These are phyloP conservation scores for Nibea coibor DNA, from an alignment of 2,113 vertebrate genomes.

Conservation along the genomic window DNA sequence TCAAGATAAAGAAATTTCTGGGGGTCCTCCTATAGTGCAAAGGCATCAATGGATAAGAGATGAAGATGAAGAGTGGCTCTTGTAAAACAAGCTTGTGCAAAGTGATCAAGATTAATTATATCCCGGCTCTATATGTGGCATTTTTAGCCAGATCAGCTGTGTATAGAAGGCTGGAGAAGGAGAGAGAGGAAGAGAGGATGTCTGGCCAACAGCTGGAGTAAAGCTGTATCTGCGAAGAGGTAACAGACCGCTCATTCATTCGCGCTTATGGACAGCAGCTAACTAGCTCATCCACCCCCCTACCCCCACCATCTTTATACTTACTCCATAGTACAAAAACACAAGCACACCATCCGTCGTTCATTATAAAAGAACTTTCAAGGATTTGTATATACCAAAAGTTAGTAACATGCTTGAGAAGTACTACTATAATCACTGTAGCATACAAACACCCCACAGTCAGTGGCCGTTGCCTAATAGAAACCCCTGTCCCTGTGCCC, in stretches of 20 bases:
- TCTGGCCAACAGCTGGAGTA: conserved; percentile 70
- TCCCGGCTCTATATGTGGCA: neutral
- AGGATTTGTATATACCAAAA: neutral
- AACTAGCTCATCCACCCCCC: conserved; percentile 5
- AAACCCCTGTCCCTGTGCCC: conserved; percentile 27
- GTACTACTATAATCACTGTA: neutral
- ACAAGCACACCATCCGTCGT: too few relatives aligned
- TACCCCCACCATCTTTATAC: neutral
- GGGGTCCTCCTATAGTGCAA: neutral
- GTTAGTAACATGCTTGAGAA: neutral
- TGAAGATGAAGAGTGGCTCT: conserved; percentile 10
- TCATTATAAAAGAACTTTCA: neutral
- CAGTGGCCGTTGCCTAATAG: conserved; percentile 22
- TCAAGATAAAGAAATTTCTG: neutral
- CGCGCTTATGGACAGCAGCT: conserved; percentile 25
- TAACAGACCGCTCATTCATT: conserved; percentile 54
- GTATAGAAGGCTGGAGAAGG: conserved; percentile 39
- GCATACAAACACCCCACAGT: conserved; percentile 8
- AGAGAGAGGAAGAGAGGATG: conserved; percentile 13
- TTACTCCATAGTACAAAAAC: neutral
- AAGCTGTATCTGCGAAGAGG: conserved; percentile 40
- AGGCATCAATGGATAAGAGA: conserved; percentile 1
- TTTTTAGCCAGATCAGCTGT: conserved; percentile 52
- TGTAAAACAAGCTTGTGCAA: conserved; percentile 19
- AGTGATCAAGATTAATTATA: conserved; percentile 41